Evolutionary conservation across 2,888 invertebrate species (phyloP), one percentile per base, ranked within the genome.

Genomic region (Pycnomerus fuliginosus): DNA sequence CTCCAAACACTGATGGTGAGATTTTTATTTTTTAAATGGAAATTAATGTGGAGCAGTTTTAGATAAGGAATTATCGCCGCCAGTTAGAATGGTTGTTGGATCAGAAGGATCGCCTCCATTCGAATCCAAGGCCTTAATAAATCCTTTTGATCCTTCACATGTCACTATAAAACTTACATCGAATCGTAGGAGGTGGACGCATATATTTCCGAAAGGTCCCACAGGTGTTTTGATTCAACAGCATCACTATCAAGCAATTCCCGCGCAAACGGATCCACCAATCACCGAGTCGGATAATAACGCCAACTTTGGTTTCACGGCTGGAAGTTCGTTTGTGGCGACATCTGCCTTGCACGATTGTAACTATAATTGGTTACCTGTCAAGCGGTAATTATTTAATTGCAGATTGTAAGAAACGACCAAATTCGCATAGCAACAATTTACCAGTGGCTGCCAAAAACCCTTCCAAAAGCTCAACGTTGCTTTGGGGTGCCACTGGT

Each of bases 111-210:
- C 78, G 11, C 76, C 79, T 3, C 74, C 76, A 2, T 64, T 83
- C 12, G 86, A 90, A 1, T 88, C 90, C 0, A 76, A 90, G 46
- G 90, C 94, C 1, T 77, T 94, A 27, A 95, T 99, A 61, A 98
- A 99, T 74, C 99, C 99, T 0, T 99, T 99, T 69, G 96, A 96
- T 70, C 98, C 98, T 0, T 95, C 96, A 0, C 92, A 96, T 67
- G 94, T 98, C 39, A 93, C 94, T 17, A 94, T 96, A 54, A 96
- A 96, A 71, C 75, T 95, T 30, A 97, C 96, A 0, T 95, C 96
- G 35, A 96, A 96, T 70, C 78, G 97, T 31, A 76, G 97, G 17
- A 80, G 98, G 41, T 99, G 99, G 99, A 96, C 96, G 0, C 98
- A 99, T 71, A 97, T 97, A 61, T 99, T 99, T 71, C 98, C 98